Base-by-base conservation (phyloP, 2,797 vertebrate species). In the Microchirus variegatus region DNA sequence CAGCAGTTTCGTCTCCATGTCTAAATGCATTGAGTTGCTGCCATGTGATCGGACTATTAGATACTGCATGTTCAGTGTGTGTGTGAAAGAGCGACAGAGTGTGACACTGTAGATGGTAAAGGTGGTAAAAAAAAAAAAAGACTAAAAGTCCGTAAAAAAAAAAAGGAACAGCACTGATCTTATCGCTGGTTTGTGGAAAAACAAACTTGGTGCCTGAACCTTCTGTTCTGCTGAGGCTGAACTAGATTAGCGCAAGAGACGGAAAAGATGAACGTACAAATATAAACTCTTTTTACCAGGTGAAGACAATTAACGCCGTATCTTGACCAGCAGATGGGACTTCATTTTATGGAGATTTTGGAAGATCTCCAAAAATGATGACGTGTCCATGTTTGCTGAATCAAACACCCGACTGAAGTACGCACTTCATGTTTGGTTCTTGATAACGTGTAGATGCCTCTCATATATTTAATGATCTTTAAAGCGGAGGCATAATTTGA, bases 161-260 rank as follows among this genome's bases (percentile, higher is more conserved):
- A 81, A 48, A 82, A 82, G 57, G 67, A 67, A 80, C 73, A 59
- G 49, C 62, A 56, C 11, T 26, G 43, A 52, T 38, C 42, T 60
- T 19, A 43, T 15, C 37, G 65, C 70, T 59, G 65, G 17, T 63
- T 73, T 26, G 8, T 50, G 59, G 62, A 76, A 61, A 67, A 67
- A 85, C 70, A 81, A 83, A 78, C 26, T n/a, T 68, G 82, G 47
- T 77, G 74, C 77, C 75, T 12, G 14, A 53, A 10, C 14, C 2
- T 18, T 2, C 67, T 77, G 40, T 4, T 22, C 22, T 8, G 31
- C 31, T 31, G 31, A 31, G 31, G 31, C 31, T 31, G 31, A 31
- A 22, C 22, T 22, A 22, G 22, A 22, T 22, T 22, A 22, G 22
- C 5, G 22, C 3, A 22, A 31, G 31, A 31, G 31, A 73, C 14